Conservation (phyloP, 2,113 vertebrate species). For the Andinoacara biseriatus region DNA sequence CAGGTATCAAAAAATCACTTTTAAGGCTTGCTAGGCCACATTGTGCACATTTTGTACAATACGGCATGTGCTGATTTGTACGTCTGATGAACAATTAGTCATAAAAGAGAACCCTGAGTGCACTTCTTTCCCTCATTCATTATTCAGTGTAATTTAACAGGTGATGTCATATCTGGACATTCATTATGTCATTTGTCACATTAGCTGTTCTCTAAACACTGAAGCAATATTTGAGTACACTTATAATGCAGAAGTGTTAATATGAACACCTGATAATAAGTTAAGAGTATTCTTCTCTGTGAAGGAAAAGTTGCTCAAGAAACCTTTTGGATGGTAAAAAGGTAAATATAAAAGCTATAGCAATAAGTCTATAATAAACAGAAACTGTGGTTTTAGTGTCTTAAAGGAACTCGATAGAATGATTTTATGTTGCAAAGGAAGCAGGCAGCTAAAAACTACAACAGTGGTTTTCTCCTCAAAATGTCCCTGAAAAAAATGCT, state of each 20-base stretch:
- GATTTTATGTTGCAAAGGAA: slow-evolving; percentile 13
- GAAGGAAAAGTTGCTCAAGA: neutral
- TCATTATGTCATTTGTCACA: neutral
- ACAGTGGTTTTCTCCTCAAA: neutral
- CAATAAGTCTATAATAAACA: neutral
- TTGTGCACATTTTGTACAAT: slow-evolving; percentile 31
- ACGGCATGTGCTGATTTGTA: slow-evolving; percentile 25
- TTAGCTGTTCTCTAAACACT: slow-evolving; percentile 17
- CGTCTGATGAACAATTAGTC: neutral
- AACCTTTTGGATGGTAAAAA: neutral
- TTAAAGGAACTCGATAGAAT: neutral
- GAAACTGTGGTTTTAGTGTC: neutral
- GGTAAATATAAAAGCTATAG: neutral
- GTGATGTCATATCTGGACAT: neutral
- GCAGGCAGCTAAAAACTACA: neutral
- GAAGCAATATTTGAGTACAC: neutral
- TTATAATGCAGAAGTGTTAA: neutral
- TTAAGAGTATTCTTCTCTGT: neutral
- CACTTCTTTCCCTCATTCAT: neutral
- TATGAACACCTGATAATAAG: neutral
- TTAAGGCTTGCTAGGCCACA: neutral
- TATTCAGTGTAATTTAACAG: neutral
- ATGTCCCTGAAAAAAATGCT: neutral
- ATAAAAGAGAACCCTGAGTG: neutral
- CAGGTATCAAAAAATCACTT: slow-evolving; percentile 21